Evolutionary conservation across 2,797 vertebrate genomes (phyloP).

Genomic region (Coreius guichenoti): DNA sequence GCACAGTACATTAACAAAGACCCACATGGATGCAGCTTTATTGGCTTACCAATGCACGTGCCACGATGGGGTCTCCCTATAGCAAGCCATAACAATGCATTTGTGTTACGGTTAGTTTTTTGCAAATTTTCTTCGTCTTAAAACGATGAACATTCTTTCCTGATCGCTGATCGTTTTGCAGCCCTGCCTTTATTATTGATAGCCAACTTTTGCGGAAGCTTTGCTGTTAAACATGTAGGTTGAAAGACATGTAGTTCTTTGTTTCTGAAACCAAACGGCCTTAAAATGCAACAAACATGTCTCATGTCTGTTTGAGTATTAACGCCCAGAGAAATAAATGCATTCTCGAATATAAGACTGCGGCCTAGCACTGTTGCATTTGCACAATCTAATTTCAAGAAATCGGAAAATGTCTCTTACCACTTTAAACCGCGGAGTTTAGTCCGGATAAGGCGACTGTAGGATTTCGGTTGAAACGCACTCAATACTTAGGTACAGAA

Average conservation of each 20-base stretch:
- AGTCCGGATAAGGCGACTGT: neutral
- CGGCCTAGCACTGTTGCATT: conserved; percentile 46
- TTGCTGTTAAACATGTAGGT: conserved; percentile 2
- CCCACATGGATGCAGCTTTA: neutral
- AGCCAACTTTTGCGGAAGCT: conserved; percentile 42
- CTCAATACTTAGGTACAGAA: neutral
- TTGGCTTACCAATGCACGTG: conserved; percentile 17
- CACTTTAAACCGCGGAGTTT: conserved; percentile 1
- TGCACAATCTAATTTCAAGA: conserved; percentile 27
- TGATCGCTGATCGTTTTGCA: neutral
- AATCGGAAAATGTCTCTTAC: conserved; percentile 38
- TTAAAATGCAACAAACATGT: neutral
- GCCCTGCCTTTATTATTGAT: conserved; percentile 16
- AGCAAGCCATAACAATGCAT: neutral
- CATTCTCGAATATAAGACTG: conserved; percentile 12
- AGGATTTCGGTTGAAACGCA: neutral
- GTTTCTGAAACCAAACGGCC: neutral
- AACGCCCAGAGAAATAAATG: neutral
- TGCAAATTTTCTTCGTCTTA: neutral
- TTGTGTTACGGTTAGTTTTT: neutral
- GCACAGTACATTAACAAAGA: neutral
- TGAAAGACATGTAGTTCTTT: neutral
- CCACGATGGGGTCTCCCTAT: neutral
- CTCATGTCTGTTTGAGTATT: neutral
- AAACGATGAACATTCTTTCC: neutral